Evolutionary conservation across 2,888 invertebrate genomes (phyloP).

Genomic region (Pachliopta kotzebuea): DNA sequence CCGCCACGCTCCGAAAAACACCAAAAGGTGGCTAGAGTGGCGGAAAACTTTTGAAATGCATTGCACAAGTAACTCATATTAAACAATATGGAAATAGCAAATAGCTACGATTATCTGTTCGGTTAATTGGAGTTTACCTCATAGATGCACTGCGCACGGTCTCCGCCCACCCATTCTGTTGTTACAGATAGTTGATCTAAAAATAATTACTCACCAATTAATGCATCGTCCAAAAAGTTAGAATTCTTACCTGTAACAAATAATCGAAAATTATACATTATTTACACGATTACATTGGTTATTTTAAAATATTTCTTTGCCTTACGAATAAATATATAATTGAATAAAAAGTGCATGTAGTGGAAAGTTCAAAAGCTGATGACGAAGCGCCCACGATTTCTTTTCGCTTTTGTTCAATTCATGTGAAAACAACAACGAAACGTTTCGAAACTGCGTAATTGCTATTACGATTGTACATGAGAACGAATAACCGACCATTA

Average conservation of each 20-base stretch:
- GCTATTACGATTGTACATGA: constrained; percentile 59
- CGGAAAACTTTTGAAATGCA: constrained; percentile 75
- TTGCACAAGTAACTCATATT: constrained; percentile 75
- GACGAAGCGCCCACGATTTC: constrained; percentile 42
- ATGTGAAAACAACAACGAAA: constrained; percentile 53
- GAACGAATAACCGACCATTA: constrained; percentile 56
- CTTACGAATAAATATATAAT: neutral
- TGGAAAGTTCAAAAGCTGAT: constrained; percentile 54
- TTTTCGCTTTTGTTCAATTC: constrained; percentile 36
- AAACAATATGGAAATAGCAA: constrained; percentile 74
- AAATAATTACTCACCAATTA: constrained; percentile 46
- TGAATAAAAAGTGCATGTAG: constrained; percentile 27
- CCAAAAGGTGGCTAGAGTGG: constrained; percentile 73
- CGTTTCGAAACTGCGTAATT: constrained; percentile 57
- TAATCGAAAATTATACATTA: neutral
- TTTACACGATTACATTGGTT: neutral
- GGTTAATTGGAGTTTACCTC: constrained; percentile 75
- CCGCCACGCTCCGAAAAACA: constrained; percentile 80
- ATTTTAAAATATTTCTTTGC: neutral
- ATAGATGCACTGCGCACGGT: constrained; percentile 36
- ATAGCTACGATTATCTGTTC: constrained; percentile 75
- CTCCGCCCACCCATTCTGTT: constrained; percentile 26
- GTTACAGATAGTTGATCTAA: constrained; percentile 24
- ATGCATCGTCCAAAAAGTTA: constrained; percentile 35
- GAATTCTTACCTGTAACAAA: constrained; percentile 67